These are phyloP conservation scores for Brevimyrus niger DNA, from an alignment of 2,113 vertebrate species.

Conservation along the genomic window DNA sequence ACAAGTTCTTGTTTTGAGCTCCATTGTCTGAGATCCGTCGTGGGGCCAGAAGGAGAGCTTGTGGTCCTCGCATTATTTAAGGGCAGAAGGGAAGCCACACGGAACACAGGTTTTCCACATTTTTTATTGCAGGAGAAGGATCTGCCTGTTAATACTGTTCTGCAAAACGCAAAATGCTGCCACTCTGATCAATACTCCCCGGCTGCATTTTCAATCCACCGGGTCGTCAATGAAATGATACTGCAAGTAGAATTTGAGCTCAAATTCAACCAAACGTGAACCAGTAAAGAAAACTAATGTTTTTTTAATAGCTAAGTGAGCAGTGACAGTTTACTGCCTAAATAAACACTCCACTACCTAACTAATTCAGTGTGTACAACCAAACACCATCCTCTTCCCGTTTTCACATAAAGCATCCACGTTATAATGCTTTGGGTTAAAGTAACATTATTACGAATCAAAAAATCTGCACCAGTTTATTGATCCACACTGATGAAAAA, in stretches of 20 bases:
- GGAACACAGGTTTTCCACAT: neutral
- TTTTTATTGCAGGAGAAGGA: neutral
- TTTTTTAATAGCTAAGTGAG: neutral
- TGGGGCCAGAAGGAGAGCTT: neutral
- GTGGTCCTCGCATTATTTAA: neutral
- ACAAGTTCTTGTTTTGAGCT: neutral
- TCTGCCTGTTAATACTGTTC: neutral
- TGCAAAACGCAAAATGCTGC: neutral
- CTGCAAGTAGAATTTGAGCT: neutral
- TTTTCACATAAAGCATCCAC: neutral
- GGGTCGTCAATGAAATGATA: neutral
- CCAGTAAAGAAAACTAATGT: neutral
- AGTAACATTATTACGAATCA: neutral
- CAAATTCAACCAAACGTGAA: neutral
- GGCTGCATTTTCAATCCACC: neutral
- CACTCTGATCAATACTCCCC: neutral
- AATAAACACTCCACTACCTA: neutral
- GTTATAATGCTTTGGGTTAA: neutral
- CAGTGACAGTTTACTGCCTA: neutral
- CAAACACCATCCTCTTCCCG: neutral
- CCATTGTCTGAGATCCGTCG: neutral
- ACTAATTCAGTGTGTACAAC: neutral
- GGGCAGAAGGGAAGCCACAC: neutral
- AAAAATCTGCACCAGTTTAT: neutral
- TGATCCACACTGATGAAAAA: neutral